Conservation (phyloP, 2,797 vertebrate genomes). For the Pangasius krempfi region DNA sequence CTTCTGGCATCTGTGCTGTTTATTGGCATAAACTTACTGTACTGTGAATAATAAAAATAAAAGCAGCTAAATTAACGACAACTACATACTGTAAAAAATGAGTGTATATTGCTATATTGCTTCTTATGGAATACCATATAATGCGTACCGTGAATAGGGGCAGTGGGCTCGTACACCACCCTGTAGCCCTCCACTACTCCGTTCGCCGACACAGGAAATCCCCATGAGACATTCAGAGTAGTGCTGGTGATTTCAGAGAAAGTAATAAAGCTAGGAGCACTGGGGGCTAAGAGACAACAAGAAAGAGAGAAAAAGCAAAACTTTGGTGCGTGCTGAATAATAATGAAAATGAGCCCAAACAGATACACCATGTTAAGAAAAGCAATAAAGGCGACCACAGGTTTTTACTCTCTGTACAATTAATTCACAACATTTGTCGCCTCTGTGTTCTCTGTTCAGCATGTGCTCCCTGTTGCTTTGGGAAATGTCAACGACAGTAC, state of each 20-base stretch:
- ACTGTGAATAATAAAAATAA: not conserved
- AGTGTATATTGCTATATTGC: too few species aligned
- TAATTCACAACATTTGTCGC: conserved; percentile 39
- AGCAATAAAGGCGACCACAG: conserved; percentile 21
- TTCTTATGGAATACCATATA: not conserved
- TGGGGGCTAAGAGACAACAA: conserved; percentile 78
- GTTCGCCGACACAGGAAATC: conserved; percentile 84
- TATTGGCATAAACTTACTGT: not conserved
- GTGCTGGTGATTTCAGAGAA: conserved; percentile 93
- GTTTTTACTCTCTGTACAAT: conserved; percentile 20
- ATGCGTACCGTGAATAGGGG: conserved; percentile 84
- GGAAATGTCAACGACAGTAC: conserved; percentile 49
- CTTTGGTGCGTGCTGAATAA: conserved; percentile 14
- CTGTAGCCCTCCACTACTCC: conserved; percentile 93
- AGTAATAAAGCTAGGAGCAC: conserved; percentile 83
- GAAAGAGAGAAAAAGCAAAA: not conserved
- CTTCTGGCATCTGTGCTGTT: conserved; percentile 10
- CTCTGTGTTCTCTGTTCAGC: conserved; percentile 37
- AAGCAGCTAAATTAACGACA: not conserved
- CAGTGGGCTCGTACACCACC: conserved; percentile 88
- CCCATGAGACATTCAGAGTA: conserved; percentile 94
- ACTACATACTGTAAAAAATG: not conserved
- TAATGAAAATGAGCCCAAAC: conserved; percentile 12
- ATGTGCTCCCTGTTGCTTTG: conserved; percentile 41
- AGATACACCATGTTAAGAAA: conserved; percentile 8